Evolutionary conservation across 2,888 invertebrate genomes (phyloP).

Genomic region (Hydrotaea cyrtoneurina): DNA sequence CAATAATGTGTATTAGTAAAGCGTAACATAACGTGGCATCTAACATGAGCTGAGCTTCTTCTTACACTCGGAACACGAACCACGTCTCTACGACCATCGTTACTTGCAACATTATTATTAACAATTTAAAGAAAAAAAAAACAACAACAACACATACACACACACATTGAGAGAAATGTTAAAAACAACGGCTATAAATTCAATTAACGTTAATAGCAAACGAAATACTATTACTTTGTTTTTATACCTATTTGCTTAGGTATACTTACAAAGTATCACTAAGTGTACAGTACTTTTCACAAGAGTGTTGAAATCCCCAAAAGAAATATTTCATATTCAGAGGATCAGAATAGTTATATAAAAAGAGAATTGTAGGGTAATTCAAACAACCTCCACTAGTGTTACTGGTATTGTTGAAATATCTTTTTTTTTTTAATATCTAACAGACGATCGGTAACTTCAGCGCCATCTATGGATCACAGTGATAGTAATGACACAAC

Average conservation of each 20-base stretch:
- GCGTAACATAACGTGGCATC: not conserved
- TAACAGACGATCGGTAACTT: too few species aligned
- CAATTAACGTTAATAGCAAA: constrained; percentile 65
- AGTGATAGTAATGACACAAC: too few species aligned
- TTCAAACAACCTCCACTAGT: too few species aligned
- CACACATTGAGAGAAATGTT: constrained; percentile 30
- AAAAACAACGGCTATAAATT: constrained; percentile 61
- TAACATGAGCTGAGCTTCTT: not conserved
- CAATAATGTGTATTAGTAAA: not conserved
- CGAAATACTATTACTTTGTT: constrained; percentile 9
- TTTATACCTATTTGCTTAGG: not conserved
- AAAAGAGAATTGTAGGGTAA: too few species aligned
- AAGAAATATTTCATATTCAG: too few species aligned
- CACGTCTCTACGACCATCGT: constrained; percentile 11
- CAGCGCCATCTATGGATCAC: too few species aligned
- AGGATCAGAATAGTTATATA: too few species aligned
- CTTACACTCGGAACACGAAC: too few species aligned
- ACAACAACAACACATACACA: not conserved
- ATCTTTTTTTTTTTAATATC: too few species aligned
- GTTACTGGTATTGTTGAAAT: too few species aligned
- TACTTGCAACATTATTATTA: constrained; percentile 58
- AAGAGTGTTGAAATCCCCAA: too few species aligned
- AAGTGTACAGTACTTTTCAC: not conserved
- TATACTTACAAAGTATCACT: not conserved
- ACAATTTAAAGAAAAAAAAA: too few species aligned